Conservation (phyloP, 2,113 vertebrate species). For the Dicerorhinus sumatrensis region DNA sequence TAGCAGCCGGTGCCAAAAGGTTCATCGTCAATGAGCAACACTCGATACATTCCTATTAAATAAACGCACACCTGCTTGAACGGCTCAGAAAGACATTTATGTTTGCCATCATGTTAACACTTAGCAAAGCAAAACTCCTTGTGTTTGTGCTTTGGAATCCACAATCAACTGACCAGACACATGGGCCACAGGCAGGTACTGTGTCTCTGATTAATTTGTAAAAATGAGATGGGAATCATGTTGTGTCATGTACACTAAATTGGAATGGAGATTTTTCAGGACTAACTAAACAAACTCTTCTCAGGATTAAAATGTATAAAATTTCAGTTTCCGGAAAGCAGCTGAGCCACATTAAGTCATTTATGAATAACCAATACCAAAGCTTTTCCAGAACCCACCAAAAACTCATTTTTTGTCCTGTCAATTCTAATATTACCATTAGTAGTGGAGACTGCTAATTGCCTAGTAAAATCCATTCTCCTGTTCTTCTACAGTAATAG, state of each 20-base stretch:
- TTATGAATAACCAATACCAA: background rate
- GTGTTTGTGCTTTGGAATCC: background rate
- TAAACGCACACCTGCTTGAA: background rate
- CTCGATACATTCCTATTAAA: background rate
- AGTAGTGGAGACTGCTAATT: background rate
- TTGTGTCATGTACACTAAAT: background rate
- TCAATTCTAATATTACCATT: background rate
- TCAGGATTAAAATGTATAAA: background rate
- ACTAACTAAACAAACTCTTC: background rate
- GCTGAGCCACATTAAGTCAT: background rate
- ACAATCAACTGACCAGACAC: background rate
- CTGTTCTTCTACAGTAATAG: background rate
- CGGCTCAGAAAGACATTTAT: background rate
- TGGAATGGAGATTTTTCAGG: background rate
- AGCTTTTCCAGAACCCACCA: background rate
- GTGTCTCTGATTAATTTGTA: background rate
- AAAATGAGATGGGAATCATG: background rate
- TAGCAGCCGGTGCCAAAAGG: background rate
- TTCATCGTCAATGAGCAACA: background rate
- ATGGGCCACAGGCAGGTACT: background rate
- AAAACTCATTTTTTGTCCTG: background rate
- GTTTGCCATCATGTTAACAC: background rate
- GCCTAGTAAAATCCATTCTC: background rate
- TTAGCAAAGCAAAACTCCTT: background rate
- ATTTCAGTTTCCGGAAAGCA: background rate